These are phyloP conservation scores for Drosophila nigritarsus DNA, from an alignment of 2,888 invertebrate genomes.

Conservation along the genomic window DNA sequence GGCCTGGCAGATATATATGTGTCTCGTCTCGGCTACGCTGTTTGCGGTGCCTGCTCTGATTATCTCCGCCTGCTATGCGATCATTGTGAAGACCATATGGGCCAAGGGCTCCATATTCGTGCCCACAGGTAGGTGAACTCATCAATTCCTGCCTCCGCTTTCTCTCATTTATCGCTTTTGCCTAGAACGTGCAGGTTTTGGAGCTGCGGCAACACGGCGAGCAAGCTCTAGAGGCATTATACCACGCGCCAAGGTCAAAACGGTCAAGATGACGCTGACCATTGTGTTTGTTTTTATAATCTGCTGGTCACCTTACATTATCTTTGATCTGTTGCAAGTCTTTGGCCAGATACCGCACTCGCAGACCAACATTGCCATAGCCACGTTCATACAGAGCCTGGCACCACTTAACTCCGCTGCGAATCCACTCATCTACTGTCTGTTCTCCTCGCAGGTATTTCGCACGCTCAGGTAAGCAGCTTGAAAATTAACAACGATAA, in stretches of 20 bases:
- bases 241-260: conserved; percentile 97
- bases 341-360: conserved; percentile 92
- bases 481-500: neutral
- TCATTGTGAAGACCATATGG: conserved; percentile 97
- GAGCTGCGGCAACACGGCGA: conserved; percentile 88
- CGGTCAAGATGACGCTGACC: conserved; percentile 98
- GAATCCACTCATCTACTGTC: conserved; percentile 96
- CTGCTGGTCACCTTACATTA: conserved; percentile 98
- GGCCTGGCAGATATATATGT: conserved; percentile 96
- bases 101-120: conserved; percentile 87
- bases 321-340: conserved; percentile 95
- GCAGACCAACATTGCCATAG: conserved; percentile 92
- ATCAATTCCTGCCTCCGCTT: neutral
- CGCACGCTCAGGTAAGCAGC: conserved; percentile 91
- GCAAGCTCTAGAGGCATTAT: conserved; percentile 97
- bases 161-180: conserved; percentile 21
- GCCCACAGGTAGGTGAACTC: conserved; percentile 76
- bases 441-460: conserved; percentile 96
- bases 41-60: conserved; percentile 95
- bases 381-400: conserved; percentile 95
- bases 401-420: conserved; percentile 97
- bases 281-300: conserved; percentile 97
- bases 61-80: conserved; percentile 94
- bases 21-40: conserved; percentile 91
- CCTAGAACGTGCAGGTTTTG: conserved; percentile 81